phyloP scores from a whole-genome alignment of 1,140 invertebrate genomes.

The Heliothis subflexa region DNA sequence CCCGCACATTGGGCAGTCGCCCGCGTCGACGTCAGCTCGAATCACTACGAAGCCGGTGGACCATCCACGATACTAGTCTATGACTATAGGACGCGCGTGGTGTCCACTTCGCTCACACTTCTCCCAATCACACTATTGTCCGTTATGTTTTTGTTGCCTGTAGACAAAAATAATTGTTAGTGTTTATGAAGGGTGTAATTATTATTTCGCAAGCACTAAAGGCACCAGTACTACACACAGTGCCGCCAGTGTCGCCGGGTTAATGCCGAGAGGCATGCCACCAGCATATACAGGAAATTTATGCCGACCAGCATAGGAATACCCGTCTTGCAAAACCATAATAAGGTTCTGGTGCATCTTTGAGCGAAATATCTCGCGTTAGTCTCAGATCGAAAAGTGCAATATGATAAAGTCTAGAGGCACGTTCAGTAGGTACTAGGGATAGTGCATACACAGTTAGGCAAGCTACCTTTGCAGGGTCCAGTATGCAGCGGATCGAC shows the following conservation, averaged over 20 bases:
- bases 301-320: too few relatives aligned
- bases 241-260: too few relatives aligned
- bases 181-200: not conserved
- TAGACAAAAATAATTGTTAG: constrained; percentile 53
- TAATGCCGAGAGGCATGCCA: too few relatives aligned
- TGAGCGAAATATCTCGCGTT: too few relatives aligned
- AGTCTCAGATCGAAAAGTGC: too few relatives aligned
- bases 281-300: too few relatives aligned
- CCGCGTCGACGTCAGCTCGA: constrained; percentile 24
- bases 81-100: constrained; percentile 73
- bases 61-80: constrained; percentile 54
- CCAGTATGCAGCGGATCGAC: constrained; percentile 92
- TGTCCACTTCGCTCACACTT: constrained; percentile 62
- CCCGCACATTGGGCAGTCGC: not conserved
- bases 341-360: too few relatives aligned
- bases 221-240: too few relatives aligned
- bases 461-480: constrained; percentile 86
- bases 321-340: too few relatives aligned
- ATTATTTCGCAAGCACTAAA: too few relatives aligned
- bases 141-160: constrained; percentile 79
- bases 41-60: constrained; percentile 50
- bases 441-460: not conserved
- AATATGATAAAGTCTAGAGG: too few relatives aligned
- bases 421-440: too few relatives aligned
- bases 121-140: constrained; percentile 77